Base-by-base conservation (phyloP, 1,140 invertebrate genomes). In the Caenorhabditis elegans region DNA sequence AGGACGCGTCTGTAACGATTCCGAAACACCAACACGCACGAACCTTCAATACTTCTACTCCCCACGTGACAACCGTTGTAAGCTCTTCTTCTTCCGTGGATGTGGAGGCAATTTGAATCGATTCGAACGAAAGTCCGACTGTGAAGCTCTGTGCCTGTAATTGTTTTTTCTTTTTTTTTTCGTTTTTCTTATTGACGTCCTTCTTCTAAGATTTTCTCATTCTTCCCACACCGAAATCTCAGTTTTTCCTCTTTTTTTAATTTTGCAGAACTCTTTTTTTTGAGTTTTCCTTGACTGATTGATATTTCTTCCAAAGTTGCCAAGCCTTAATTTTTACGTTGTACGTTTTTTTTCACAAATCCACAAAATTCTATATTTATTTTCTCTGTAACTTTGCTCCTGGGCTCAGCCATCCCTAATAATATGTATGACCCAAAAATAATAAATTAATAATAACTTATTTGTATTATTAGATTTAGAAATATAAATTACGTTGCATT, bases 1-100 rank as follows among this genome's bases (percentile, higher is more conserved):
- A 77, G 79, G 82, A 24, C 75, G 83, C 43, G 28, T 55, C 11
- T 84, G 83, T 51, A 75, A 77, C 47, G 83, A 84, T 19, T 84
- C 86, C 46, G 83, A 84, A 43, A 75, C 26, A 26, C 43, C 77
- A 46, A 84, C 83, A 15, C 76, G 83, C 39, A 84, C 83, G 5
- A 84, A 84, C 51, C 81, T 84, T 24, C 83, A 84, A 43, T 84
- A 79, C 81, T 84, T 84, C 80, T 84, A 84, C 46, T 83, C 80
- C 5, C 76, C 78, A 47, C 53, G 43, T 8, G 81, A 82, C 43
- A 48, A 76, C n/a, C 80, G 82, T 24, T 84, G 83, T 77, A 84
- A 84, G 48, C 83, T 84, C 10, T 84, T 79, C 83, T 84, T 84
- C 80, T 79, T 82, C 80, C 53, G 60, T 10, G 84, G 84, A 31